phyloP scores from a whole-genome alignment of 2,113 vertebrate genomes.

The Syngnathoides biaculeatus region DNA sequence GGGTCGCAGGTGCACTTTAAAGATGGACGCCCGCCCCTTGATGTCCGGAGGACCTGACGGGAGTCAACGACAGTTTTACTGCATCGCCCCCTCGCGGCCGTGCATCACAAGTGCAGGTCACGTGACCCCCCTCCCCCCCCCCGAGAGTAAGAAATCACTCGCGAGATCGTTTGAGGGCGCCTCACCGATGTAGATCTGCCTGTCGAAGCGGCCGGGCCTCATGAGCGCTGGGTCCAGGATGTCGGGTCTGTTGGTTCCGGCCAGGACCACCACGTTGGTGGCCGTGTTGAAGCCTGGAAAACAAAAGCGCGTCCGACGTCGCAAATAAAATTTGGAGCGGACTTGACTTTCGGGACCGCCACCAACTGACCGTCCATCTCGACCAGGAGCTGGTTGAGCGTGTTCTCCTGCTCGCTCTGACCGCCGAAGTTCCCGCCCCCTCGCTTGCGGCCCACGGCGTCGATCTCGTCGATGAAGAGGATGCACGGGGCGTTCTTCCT shows the following conservation, averaged over 20 bases:
- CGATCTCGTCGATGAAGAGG: constrained; percentile 96
- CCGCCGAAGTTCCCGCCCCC: constrained; percentile 91
- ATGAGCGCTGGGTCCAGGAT: constrained; percentile 89
- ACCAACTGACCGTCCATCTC: constrained; percentile 87
- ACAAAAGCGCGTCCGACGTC: not conserved
- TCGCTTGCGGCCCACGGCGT: constrained; percentile 91
- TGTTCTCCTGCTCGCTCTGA: constrained; percentile 94
- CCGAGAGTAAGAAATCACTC: not conserved
- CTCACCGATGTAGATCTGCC: constrained; percentile 90
- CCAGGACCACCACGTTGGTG: constrained; percentile 90
- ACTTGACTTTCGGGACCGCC: too few relatives aligned
- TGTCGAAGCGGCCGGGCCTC: constrained; percentile 91
- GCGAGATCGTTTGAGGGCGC: not conserved
- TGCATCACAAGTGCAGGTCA: too few relatives aligned
- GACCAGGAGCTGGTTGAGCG: constrained; percentile 90
- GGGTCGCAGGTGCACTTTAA: constrained; percentile 91
- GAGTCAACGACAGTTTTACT: not conserved
- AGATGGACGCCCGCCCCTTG: constrained; percentile 93
- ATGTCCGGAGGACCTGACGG: constrained; percentile 87
- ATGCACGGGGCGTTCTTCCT: constrained; percentile 94
- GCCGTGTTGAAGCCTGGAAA: constrained; percentile 90
- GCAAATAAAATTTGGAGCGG: too few relatives aligned
- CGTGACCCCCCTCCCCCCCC: too few relatives aligned
- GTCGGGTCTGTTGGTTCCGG: constrained; percentile 91
- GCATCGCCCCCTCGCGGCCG: not conserved